These are phyloP conservation scores for Lota lota DNA, from an alignment of 2,113 vertebrate species.

Conservation along the genomic window DNA sequence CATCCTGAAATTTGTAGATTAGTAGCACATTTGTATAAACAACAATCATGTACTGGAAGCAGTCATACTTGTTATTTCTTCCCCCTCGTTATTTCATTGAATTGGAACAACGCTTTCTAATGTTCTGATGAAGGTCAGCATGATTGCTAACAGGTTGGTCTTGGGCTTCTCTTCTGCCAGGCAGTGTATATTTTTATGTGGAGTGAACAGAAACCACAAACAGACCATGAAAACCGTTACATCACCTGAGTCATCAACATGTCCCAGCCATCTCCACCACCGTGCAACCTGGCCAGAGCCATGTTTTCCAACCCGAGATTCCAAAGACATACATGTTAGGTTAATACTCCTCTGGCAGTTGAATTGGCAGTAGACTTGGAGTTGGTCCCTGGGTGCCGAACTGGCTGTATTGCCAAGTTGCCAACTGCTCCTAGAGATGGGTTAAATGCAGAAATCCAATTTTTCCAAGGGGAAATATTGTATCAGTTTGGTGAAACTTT, in stretches of 20 bases:
- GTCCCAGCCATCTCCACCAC: constrained; percentile 1
- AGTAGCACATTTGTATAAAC: constrained; percentile 5
- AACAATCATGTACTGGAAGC: constrained; percentile 6
- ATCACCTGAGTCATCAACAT: constrained; percentile 8
- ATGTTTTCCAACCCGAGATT: neutral
- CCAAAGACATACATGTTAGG: neutral
- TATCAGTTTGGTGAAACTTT: too few species aligned
- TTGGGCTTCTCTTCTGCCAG: constrained; percentile 16
- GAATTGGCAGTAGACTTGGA: too few species aligned
- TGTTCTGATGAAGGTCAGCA: constrained; percentile 22
- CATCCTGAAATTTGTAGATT: neutral
- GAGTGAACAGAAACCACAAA: constrained; percentile 49
- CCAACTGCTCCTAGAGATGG: too few species aligned
- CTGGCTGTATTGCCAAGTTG: too few species aligned
- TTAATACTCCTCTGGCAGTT: constrained; percentile 20
- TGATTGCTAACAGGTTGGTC: constrained; percentile 55
- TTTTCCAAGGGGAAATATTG: too few species aligned
- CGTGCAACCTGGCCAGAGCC: neutral
- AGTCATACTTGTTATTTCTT: constrained; percentile 1
- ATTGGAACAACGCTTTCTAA: constrained; percentile 11
- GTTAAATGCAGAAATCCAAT: too few species aligned
- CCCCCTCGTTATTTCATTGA: constrained; percentile 1
- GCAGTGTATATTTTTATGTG: constrained; percentile 40
- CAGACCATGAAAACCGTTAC: constrained; percentile 39
- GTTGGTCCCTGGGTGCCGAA: too few species aligned